Evolutionary conservation across 2,113 vertebrate species (phyloP), one percentile per base, ranked within the genome.

Genomic region (Promerops cafer): DNA sequence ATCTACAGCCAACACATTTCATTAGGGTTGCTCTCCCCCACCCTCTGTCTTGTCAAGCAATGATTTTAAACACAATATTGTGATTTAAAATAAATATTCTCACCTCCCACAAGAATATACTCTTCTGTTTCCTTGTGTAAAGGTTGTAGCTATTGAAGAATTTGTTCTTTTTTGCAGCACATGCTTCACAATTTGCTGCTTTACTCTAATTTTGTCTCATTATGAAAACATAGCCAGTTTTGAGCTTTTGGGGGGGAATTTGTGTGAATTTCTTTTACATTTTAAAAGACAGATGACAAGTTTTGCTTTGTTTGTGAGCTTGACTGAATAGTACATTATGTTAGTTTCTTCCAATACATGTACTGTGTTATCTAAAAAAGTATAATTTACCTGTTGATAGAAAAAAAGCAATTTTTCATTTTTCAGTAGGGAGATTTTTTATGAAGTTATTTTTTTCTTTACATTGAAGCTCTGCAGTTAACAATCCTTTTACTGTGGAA

Each of bases 141-240:
- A 93, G 31, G 47, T 83, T 94, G n/a, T 21, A 83, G 54, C 79
- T 96, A 11, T 53, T 86, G 60, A 86, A 95, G 42, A 61, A 65
- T 71, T 91, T 91, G 61, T 88, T 92, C 40, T 78, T 90, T 87
- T 96, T 95, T 90, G 89, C 56, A 85, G 63, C 68, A 77, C 85
- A 88, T 83, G 15, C 14, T 88, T 37, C 53, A 77, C 37, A 75
- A 37, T 83, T 94, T 89, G 44, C 78, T 78, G 20, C 16, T 88
- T 82, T 54, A 57, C 8, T 93, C 27, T 93, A 59, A 77, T 80
- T 88, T 76, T 72, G 7, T 80, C 45, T 72, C 16, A 65, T 89
- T 87, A 69, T 74, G 21, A 63, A 92, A 83, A 61, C 7, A 47
- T 13, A 69, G 16, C 1, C 10, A 61, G 9, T 23, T 86, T 83